A percentile compares a stretch with the other conserved stretches of the same genome.
These are phyloP conservation scores for Sphenopsis melanotis DNA, from an alignment of 2,797 vertebrate species.

Conservation along the genomic window DNA sequence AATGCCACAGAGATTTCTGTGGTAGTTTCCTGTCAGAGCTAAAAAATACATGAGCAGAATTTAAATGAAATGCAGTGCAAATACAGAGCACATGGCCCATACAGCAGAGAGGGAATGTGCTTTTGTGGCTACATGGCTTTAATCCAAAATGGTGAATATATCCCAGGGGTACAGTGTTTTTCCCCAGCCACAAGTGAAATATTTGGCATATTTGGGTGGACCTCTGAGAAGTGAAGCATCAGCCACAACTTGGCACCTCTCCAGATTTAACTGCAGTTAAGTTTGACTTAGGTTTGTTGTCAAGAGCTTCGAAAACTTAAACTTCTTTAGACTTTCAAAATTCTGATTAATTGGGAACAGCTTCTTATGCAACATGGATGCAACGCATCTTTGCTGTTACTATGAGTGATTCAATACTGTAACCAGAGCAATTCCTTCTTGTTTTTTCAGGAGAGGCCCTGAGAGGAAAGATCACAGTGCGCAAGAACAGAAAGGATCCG, in stretches of 20 bases:
- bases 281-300: neutral
- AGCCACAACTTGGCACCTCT: neutral
- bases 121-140: neutral
- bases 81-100: neutral
- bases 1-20: neutral
- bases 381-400: neutral
- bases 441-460: conserved; percentile 81
- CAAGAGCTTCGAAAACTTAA: neutral
- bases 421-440: neutral
- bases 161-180: neutral
- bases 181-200: neutral
- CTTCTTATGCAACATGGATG: neutral
- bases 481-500: conserved; percentile 92
- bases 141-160: neutral
- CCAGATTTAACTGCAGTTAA: neutral
- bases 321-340: neutral
- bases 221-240: neutral
- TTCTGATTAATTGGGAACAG: neutral
- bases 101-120: neutral
- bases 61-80: neutral
- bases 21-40: neutral
- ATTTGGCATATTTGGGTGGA: neutral
- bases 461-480: conserved; percentile 81
- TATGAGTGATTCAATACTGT: neutral
- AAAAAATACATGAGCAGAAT: neutral